These are phyloP conservation scores for Spondyliosoma cantharus DNA, from an alignment of 2,797 vertebrate species.

Conservation along the genomic window DNA sequence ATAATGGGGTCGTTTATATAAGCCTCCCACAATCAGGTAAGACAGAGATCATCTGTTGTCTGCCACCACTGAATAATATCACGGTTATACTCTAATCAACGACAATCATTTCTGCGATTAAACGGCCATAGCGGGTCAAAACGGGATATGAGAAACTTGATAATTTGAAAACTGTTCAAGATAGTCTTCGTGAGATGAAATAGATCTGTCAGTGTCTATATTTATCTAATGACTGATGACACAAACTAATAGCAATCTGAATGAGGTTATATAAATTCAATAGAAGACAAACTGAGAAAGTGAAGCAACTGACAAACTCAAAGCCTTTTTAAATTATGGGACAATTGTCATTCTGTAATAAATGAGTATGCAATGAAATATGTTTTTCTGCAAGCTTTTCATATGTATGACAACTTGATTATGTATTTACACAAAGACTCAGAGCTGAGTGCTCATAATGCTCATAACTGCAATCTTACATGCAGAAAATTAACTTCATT, in stretches of 20 bases:
- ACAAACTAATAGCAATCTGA: slow-evolving; percentile 51
- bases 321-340: slow-evolving; percentile 57
- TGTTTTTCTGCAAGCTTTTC: slow-evolving; percentile 56
- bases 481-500: slow-evolving; percentile 60
- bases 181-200: slow-evolving; percentile 36
- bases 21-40: slow-evolving; percentile 65
- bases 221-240: slow-evolving; percentile 48
- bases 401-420: slow-evolving; percentile 70
- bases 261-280: slow-evolving; percentile 57
- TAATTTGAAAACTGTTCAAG: slow-evolving; percentile 14
- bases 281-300: slow-evolving; percentile 36
- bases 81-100: slow-evolving; percentile 55
- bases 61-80: slow-evolving; percentile 40
- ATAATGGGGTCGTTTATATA: slow-evolving; percentile 58
- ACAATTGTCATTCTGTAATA: slow-evolving; percentile 62
- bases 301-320: slow-evolving; percentile 52
- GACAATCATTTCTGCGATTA: slow-evolving; percentile 46
- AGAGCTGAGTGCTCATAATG: slow-evolving; percentile 54
- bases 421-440: slow-evolving; percentile 68
- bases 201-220: slow-evolving; percentile 31
- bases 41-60: slow-evolving; percentile 54
- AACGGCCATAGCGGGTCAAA: slow-evolving; percentile 19
- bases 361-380: slow-evolving; percentile 56
- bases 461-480: slow-evolving; percentile 49
- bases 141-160: slow-evolving; percentile 33